Evolutionary conservation across 2,797 vertebrate species (phyloP).

Genomic region (Pseudocheirus occidentalis): DNA sequence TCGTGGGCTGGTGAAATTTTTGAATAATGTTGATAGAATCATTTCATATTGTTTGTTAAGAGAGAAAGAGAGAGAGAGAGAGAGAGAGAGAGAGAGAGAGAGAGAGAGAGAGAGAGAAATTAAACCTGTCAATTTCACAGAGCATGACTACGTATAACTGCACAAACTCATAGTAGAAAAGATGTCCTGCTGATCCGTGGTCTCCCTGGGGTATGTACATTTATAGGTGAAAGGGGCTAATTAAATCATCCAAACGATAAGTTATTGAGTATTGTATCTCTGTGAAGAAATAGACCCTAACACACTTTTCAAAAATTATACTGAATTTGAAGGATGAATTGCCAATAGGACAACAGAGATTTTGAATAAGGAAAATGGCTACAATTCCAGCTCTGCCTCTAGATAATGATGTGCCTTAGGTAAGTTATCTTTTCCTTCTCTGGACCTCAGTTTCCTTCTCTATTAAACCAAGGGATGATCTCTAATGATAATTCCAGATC

Average conservation of each 20-base stretch:
- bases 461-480: neutral
- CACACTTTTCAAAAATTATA: fast-evolving
- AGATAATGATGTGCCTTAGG: neutral
- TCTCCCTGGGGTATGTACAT: fast-evolving
- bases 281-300: neutral
- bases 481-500: neutral
- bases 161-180: neutral
- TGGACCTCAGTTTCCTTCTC: neutral
- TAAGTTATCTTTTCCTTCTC: neutral
- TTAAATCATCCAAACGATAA: neutral
- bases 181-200: fast-evolving
- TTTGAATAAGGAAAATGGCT: neutral
- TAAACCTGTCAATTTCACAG: neutral
- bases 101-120: neutral
- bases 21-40: constrained; percentile 46
- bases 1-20: constrained; percentile 53
- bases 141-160: fast-evolving
- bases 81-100: neutral
- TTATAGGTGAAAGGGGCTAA: fast-evolving
- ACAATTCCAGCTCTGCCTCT: fast-evolving
- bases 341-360: too few relatives aligned
- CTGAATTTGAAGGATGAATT: fast-evolving
- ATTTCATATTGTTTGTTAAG: neutral
- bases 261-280: fast-evolving
- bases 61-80: neutral